Base-by-base conservation (phyloP, 1,140 invertebrate species). In the Megathymus violae region DNA sequence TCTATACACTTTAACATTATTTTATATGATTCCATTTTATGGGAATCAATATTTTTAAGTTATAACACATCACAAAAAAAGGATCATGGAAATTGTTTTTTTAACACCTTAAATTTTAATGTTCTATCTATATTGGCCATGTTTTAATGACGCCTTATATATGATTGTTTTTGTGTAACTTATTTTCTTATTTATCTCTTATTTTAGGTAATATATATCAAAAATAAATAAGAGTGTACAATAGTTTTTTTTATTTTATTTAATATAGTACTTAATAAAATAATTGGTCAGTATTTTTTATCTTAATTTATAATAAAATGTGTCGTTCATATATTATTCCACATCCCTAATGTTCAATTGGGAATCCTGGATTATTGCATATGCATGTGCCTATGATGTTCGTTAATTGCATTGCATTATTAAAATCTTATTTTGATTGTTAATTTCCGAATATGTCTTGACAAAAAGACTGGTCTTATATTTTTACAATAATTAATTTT, bases 131-230 rank as follows among this genome's bases (percentile, higher is more conserved):
- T n/a, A n/a, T 58, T 58, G 41, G 54, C 54, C 54, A 25, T 68
- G 56, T 64, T 60, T 64, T 65, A 43, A 48, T 61, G 41, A 36
- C 62, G 44, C 48, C 50, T 50, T 72, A 64, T 77, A 74, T 64
- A 67, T 63, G 54, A 58, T 88, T n/a, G n/a, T 85, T 85, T 75
- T 88, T 86, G 80, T 65, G 71, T 84, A 85, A 84, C 75, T 87
- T 84, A 83, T 81, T 82, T 83, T 71, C 76, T 84, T 81, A 88
- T 80, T 84, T 86, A 88, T 83, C 69, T 69, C 67, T 77, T 79
- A 81, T 80, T 78, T 80, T 81, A 85, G 74, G 66, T 80, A 73
- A 77, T 70, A 73, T 70, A 70, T 71, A 69, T 64, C 47, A 69
- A 77, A 83, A 85, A 86, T 79, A 86, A 76, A 81, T 68, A 43